phyloP scores from a whole-genome alignment of 2,888 invertebrate species.

The Leucophenga maculata region DNA sequence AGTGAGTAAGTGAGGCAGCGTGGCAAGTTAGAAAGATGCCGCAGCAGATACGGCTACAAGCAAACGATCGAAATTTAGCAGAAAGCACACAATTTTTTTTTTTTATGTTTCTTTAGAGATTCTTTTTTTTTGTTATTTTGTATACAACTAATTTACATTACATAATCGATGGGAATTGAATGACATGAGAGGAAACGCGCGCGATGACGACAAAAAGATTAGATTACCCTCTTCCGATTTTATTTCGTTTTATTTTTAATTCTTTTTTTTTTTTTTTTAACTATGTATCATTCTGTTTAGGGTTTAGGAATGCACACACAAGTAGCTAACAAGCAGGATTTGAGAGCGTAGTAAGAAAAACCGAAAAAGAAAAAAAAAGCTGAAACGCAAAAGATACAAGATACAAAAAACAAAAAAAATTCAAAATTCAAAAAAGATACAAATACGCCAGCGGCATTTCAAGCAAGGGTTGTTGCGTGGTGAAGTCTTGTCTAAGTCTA shows the following conservation, averaged over 20 bases:
- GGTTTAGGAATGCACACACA: not conserved
- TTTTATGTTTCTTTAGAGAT: too few species aligned
- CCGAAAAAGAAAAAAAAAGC: constrained; percentile 52
- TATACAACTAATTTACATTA: constrained; percentile 55
- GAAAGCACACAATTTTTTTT: too few species aligned
- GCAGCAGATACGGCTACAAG: not conserved
- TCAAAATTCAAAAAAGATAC: constrained; percentile 23
- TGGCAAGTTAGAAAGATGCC: constrained; percentile 3
- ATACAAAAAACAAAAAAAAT: constrained; percentile 28
- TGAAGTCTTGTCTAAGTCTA: constrained; percentile 30
- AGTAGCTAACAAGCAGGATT: constrained; percentile 15
- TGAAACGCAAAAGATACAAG: constrained; percentile 25
- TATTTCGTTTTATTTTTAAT: not conserved
- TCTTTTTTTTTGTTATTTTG: too few species aligned
- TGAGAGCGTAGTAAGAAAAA: constrained; percentile 59
- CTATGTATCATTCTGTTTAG: not conserved
- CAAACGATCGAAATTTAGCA: too few species aligned
- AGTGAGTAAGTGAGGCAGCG: too few species aligned
- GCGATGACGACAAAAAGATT: not conserved
- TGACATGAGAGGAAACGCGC: constrained; percentile 25
- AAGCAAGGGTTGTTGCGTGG: not conserved
- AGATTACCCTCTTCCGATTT: not conserved
- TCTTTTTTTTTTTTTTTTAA: too few species aligned
- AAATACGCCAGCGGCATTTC: not conserved
- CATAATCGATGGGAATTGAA: constrained; percentile 62